Evolutionary conservation across 37 sponge, comb jelly and placozoan species (phyloP), one percentile per base, ranked within the genome.

Genomic region (Tethya wilhelma): DNA sequence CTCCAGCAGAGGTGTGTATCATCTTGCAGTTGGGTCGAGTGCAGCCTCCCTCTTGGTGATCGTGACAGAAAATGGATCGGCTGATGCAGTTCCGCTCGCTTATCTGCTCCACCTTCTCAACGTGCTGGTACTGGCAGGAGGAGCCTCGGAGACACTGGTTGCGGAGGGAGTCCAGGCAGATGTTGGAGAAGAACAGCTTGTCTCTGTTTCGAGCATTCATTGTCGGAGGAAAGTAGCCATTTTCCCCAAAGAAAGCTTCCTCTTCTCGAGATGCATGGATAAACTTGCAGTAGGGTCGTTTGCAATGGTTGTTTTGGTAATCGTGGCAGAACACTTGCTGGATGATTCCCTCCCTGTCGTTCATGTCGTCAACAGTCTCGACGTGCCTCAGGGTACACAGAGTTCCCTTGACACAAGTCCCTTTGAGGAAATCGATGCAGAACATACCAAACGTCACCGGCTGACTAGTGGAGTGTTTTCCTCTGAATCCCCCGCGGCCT

Each of bases 21-120:
- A 87, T 71, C 73, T 87, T 87, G 69, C 87, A 87, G 44, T 49
- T 65, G 44, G 26, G 43, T 4, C 87, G 80, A 20, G 44, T 56
- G 41, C 87, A 87, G 23, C 55, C 56, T 23, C 74, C 67, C 38
- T 87, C 87, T 53, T 87, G 87, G 49, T 57, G 68, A 38, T 87
- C 87, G 44, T 79, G 87, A 53, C 87, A 87, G 59, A 87, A 87
- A 38, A 87, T 80, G 34, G 87, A 87, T 12, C 87, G 80, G 39
- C 87, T 87, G 38, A 87, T 76, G 60, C 57, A 64, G 5, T 75
- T 22, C 0, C 87, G 64, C 41, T 87, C 87, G 22, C 67, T 74
- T 22, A 46, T 23, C 0, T 40, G 56, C 1, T 87, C 87, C 2
- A 87, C 81, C 29, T 55, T 55, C 0, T 36, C 36, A 12, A 79